Base-by-base conservation (phyloP, 2,797 vertebrate species). In the Sebastes oblongus region DNA sequence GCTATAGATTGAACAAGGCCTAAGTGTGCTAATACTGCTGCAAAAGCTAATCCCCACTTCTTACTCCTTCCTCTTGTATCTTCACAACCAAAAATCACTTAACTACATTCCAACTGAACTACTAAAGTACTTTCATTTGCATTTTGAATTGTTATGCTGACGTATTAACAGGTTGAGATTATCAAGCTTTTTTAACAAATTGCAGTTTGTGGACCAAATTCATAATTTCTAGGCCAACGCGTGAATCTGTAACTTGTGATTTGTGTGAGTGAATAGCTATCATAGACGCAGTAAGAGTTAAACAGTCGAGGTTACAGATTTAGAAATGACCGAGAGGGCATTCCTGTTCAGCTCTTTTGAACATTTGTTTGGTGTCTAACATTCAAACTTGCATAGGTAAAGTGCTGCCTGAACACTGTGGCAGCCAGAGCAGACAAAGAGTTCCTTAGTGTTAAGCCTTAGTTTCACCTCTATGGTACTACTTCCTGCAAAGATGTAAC, bases 21-120 rank as follows among this genome's bases (percentile, higher is more conserved):
- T 75, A 52, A 25, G 46, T 46, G 46, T 29, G 69, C 2, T 80
- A 59, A 72, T 20, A 77, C 69, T 54, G 69, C 67, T 71, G 61
- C 75, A 42, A 79, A 83, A 68, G 67, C 55, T 65, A 70, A 85
- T 39, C 22, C 27, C 52, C 74, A 77, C 72, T 30, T 78, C 68
- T 71, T 89, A 79, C 77, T 52, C 12, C 34, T 79, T 88, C 81
- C 81, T 83, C 58, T 65, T 74, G 74, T 87, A 75, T 89, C 80
- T 61, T 90, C 78, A 89, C 89, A 77, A 88, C 74, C 75, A 82
- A 84, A 88, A 82, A 75, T n/a, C 61, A 84, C 82, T 82, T 83
- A 85, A 86, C 62, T 50, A 89, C 93, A 94, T 94, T 94, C 91
- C 91, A 91, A 60, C 29, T 72, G 64, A 89, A 50, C 69, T 75